These are phyloP conservation scores for Chondrosia reniformis DNA, from an alignment of 37 sponge, comb jelly and placozoan genomes.

Conservation along the genomic window DNA sequence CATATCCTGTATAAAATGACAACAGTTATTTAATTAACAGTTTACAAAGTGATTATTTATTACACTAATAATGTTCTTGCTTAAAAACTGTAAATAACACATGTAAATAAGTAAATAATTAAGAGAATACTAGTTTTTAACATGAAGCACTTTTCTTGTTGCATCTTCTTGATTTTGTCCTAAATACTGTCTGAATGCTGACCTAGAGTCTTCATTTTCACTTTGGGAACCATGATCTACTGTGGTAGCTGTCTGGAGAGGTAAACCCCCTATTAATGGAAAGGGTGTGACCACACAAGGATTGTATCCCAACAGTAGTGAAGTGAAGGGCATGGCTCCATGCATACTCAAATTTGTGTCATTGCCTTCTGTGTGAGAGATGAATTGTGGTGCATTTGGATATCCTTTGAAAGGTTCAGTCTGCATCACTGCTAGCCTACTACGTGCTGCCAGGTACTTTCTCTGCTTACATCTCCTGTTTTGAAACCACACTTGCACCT, in stretches of 20 bases:
- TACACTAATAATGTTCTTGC: too few species aligned
- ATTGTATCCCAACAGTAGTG: neutral
- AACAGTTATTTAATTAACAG: too few species aligned
- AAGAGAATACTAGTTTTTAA: too few species aligned
- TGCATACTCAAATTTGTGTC: neutral
- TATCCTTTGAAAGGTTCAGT: neutral
- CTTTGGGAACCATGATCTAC: too few species aligned
- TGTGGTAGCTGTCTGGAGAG: neutral
- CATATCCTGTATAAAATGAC: too few species aligned
- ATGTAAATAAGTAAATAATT: too few species aligned
- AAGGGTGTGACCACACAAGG: neutral
- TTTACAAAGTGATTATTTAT: too few species aligned
- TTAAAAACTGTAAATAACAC: too few species aligned
- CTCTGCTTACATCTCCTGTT: slow-evolving; percentile 1
- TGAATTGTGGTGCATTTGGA: neutral
- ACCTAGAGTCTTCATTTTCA: too few species aligned
- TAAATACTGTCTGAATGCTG: too few species aligned
- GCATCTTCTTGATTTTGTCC: too few species aligned
- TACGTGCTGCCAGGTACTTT: neutral
- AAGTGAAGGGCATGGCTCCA: neutral
- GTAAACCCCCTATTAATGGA: neutral
- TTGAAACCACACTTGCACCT: slow-evolving; percentile 26
- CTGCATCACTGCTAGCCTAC: slow-evolving; percentile 6
- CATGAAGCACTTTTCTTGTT: too few species aligned
- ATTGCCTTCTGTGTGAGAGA: neutral